Base-by-base conservation (phyloP, 2,113 vertebrate species). In the Ochotona princeps region DNA sequence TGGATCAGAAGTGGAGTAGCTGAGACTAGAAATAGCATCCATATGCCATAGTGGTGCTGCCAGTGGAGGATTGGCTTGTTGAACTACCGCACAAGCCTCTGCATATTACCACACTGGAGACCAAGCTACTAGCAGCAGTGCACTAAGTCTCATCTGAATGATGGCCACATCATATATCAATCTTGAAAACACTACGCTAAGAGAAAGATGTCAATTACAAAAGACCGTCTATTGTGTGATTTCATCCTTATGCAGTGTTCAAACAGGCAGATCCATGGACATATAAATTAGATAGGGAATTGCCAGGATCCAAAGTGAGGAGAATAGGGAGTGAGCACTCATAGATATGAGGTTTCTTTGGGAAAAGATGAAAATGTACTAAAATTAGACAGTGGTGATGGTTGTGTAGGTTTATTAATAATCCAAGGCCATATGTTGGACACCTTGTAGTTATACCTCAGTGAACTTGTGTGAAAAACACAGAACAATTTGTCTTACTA, bases 361-460 rank as follows among this genome's bases (percentile, higher is more conserved):
- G 12, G 57, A 13, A 89, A 14, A 85, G 13, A 85, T 75, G 30
- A 72, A 87, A 85, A 94, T 47, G 21, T 79, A 91, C 73, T 61
- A 82, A 57, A 86, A 72, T 85, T 80, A 91, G 65, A 51, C 26
- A 38, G 57, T 78, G 17, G 61, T 81, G 30, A 70, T 38, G 23
- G 57, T 28, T 74, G 4, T 4, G 74, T 17, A 61, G 49, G n/a
- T 73, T 83, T 57, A 80, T 44, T 49, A 83, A 81, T 72, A 91
- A 80, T 25, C 87, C 63, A 89, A 95, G 84, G 87, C 14, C 76
- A 60, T 72, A n/a, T 83, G 15, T 12, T 23, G 10, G 82, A 92
- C 25, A 60, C 51, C 83, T 91, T 61, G 28, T 81, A 69, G 66
- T 87, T 72, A 74, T 47, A 85, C 35, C 23, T 87, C 26, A 94